These are phyloP conservation scores for Paraplagusia blochii DNA, from an alignment of 2,113 vertebrate genomes.

Conservation along the genomic window DNA sequence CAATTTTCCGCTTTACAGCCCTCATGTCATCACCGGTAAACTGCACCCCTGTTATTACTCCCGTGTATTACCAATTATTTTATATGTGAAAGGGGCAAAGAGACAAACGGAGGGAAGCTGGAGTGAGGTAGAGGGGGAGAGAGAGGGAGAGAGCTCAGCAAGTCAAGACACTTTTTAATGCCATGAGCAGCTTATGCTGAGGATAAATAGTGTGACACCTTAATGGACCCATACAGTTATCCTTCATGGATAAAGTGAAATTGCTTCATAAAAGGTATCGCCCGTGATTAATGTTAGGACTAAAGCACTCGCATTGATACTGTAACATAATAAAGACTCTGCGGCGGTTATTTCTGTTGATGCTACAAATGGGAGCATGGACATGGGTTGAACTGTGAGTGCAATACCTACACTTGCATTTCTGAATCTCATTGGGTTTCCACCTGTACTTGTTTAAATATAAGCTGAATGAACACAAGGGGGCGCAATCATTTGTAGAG, in stretches of 20 bases:
- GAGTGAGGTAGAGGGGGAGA: constrained; percentile 18
- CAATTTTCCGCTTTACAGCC: constrained; percentile 54
- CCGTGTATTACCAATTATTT: constrained; percentile 74
- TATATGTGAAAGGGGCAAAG: constrained; percentile 70
- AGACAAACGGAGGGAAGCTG: constrained; percentile 61
- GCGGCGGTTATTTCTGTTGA: constrained; percentile 71
- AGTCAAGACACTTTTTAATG: constrained; percentile 65
- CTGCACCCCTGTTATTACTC: constrained; percentile 64
- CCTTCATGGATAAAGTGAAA: constrained; percentile 76
- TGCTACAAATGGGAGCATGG: constrained; percentile 67
- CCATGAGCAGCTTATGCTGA: constrained; percentile 68
- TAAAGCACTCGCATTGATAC: constrained; percentile 55
- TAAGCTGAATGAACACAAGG: too few relatives aligned
- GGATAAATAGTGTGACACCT: constrained; percentile 74
- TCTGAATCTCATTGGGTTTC: too few relatives aligned
- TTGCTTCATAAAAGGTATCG: constrained; percentile 72
- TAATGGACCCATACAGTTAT: constrained; percentile 75
- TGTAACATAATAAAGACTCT: constrained; percentile 59
- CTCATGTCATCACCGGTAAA: constrained; percentile 63
- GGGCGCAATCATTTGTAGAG: too few relatives aligned
- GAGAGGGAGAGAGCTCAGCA: constrained; percentile 45
- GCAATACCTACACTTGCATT: constrained; percentile 17
- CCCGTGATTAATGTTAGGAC: constrained; percentile 64
- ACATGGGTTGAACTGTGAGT: constrained; percentile 52
- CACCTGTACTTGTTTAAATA: too few relatives aligned